Percentiles rank a stretch among this genome's conserved stretches.
phyloP scores from a whole-genome alignment of 2,888 invertebrate genomes.

The Xylophagus ater region DNA sequence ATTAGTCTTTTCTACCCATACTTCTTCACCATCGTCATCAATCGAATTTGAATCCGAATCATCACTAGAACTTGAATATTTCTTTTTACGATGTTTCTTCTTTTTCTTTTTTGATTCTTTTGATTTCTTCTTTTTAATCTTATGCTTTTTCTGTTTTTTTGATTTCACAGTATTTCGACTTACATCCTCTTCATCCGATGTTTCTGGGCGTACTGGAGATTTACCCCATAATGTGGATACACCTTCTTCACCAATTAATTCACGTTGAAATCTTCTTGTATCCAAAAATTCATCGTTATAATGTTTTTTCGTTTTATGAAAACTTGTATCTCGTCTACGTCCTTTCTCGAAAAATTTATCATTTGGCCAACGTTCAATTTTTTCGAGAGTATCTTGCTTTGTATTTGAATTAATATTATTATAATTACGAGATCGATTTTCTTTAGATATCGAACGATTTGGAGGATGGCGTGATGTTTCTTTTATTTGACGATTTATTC shows the following conservation, averaged over 20 bases:
- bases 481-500: no score
- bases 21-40: slow-evolving; percentile 41
- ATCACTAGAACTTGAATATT: slow-evolving; percentile 28
- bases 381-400: no score
- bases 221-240: slow-evolving; percentile 62
- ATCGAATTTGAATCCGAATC: slow-evolving; percentile 31
- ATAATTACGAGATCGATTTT: no score
- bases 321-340: slow-evolving; percentile 14
- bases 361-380: slow-evolving; percentile 28
- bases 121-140: slow-evolving; percentile 40
- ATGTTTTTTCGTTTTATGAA: slow-evolving; percentile 12
- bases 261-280: slow-evolving; percentile 58
- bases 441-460: no score
- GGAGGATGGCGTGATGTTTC: no score
- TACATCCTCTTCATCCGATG: slow-evolving; percentile 39
- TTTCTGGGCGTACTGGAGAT: slow-evolving; percentile 56
- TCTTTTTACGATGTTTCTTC: slow-evolving; percentile 34
- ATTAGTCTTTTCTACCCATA: slow-evolving; percentile 45
- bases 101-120: slow-evolving; percentile 41
- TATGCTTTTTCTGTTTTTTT: slow-evolving; percentile 21
- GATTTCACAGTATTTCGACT: slow-evolving; percentile 20
- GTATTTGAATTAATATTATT: no score
- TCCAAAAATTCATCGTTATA: slow-evolving; percentile 54
- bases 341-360: slow-evolving; percentile 26
- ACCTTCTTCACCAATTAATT: slow-evolving; percentile 60